These are phyloP conservation scores for Palaemon carinicauda DNA, from an alignment of 1,140 invertebrate genomes.

Conservation along the genomic window DNA sequence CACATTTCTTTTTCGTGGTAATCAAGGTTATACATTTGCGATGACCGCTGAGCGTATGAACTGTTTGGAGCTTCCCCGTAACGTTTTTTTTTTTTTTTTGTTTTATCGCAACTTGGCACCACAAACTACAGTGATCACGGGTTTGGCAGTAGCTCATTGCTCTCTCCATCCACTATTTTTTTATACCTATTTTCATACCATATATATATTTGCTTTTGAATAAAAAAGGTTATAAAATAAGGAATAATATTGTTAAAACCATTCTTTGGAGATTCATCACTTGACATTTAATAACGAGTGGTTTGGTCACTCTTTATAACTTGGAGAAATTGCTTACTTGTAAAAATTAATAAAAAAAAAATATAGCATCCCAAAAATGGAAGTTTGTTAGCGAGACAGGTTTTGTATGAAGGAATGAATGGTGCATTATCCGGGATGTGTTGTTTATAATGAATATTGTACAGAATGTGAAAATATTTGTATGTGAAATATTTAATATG, in stretches of 20 bases:
- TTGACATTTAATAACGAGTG: too few relatives aligned
- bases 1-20: too few relatives aligned
- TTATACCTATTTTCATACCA: background rate
- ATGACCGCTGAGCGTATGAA: too few relatives aligned
- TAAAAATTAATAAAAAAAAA: too few relatives aligned
- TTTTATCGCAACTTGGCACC: background rate
- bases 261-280: too few relatives aligned
- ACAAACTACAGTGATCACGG: background rate
- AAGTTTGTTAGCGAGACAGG: background rate
- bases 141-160: background rate
- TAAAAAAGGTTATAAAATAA: too few relatives aligned
- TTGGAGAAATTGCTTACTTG: too few relatives aligned
- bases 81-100: too few relatives aligned
- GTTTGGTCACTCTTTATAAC: too few relatives aligned
- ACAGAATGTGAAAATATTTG: conserved; percentile 1
- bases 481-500: conserved; percentile 33
- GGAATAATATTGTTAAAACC: too few relatives aligned
- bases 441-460: conserved; percentile 16
- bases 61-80: too few relatives aligned
- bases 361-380: background rate
- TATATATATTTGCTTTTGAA: background rate
- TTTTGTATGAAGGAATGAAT: background rate
- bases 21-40: too few relatives aligned
- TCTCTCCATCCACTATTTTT: background rate
- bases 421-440: background rate